These are phyloP conservation scores for Athene noctua DNA, from an alignment of 2,113 vertebrate genomes.

Conservation along the genomic window DNA sequence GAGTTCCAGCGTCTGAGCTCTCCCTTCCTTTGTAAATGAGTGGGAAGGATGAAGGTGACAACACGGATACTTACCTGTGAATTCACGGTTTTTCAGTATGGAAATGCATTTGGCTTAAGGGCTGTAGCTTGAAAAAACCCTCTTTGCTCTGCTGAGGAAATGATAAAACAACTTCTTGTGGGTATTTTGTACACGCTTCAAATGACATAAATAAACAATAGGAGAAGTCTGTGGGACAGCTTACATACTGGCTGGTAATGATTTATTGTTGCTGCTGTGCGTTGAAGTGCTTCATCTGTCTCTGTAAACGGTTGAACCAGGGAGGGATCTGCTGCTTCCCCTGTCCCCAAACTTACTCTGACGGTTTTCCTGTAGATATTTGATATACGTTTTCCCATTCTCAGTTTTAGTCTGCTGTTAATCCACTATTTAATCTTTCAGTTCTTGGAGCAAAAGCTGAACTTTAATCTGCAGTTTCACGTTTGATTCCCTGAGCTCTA, in stretches of 20 bases:
- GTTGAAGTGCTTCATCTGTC: not conserved
- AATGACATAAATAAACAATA: not conserved
- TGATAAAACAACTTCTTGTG: not conserved
- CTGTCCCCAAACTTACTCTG: no score
- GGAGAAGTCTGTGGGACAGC: not conserved
- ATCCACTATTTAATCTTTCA: not conserved
- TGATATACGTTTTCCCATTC: not conserved
- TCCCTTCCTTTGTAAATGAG: not conserved
- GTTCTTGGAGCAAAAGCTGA: not conserved
- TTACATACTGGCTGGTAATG: not conserved
- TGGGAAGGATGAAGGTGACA: fast-evolving
- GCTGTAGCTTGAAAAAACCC: not conserved
- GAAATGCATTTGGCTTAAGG: not conserved
- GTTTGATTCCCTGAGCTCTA: not conserved
- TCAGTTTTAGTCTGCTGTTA: not conserved
- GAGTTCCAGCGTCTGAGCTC: not conserved
- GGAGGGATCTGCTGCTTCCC: not conserved
- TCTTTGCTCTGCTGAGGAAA: not conserved
- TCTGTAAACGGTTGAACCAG: not conserved
- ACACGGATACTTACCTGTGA: not conserved
- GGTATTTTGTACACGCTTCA: not conserved
- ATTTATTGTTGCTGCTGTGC: not conserved
- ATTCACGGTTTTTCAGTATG: not conserved
- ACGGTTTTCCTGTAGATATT: not conserved
- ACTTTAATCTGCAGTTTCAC: not conserved